These are phyloP conservation scores for Drosophila sp. DNA, from an alignment of 1,140 invertebrate species.

Conservation along the genomic window DNA sequence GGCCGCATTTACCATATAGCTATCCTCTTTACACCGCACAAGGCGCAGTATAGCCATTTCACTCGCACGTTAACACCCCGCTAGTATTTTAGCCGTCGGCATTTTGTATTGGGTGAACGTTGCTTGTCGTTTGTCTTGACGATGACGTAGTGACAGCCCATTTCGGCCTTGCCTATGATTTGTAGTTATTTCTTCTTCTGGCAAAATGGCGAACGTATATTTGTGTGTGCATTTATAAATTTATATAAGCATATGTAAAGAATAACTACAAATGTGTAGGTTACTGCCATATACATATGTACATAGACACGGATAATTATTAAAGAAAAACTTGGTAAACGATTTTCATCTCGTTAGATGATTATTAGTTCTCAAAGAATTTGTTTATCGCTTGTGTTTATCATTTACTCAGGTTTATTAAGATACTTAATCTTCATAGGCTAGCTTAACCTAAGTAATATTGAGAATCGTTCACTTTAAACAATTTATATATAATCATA, in stretches of 20 bases:
- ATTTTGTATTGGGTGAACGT: slow-evolving; percentile 56
- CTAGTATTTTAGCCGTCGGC: slow-evolving; percentile 64
- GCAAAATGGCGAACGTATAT: slow-evolving; percentile 34
- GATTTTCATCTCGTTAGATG: too few species aligned
- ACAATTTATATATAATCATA: too few species aligned
- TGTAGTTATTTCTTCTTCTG: background rate
- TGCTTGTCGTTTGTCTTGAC: background rate
- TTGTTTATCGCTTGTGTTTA: too few species aligned
- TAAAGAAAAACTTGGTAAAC: too few species aligned
- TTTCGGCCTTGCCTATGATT: slow-evolving; percentile 7
- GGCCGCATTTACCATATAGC: slow-evolving; percentile 20
- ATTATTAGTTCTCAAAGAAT: too few species aligned
- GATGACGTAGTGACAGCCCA: slow-evolving; percentile 2
- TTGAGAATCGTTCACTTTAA: too few species aligned
- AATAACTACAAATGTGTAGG: background rate
- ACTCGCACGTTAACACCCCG: slow-evolving; percentile 35
- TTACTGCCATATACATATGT: background rate
- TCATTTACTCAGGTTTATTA: too few species aligned
- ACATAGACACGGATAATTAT: background rate
- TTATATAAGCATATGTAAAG: background rate
- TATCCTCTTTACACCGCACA: slow-evolving; percentile 31
- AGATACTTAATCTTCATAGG: too few species aligned
- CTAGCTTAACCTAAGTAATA: too few species aligned
- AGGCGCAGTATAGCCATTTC: background rate
- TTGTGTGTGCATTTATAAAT: background rate